A percentile compares a stretch with the other conserved stretches of the same genome.
Evolutionary conservation across 2,888 invertebrate species (phyloP).

Genomic region (Camponotus fellah): DNA sequence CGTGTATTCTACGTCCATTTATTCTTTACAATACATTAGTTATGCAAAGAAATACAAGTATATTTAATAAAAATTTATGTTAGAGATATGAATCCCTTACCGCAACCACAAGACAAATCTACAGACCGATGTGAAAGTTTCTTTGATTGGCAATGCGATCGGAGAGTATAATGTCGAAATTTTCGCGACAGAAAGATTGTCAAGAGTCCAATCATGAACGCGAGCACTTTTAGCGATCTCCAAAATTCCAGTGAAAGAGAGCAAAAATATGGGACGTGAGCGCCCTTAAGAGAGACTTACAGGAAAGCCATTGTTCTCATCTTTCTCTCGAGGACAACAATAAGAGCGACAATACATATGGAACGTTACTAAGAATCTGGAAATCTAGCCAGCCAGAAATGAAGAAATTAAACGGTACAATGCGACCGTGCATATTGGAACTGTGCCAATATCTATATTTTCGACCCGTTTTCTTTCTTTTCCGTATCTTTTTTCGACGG

Average conservation of each 20-base stretch:
- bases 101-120: background rate
- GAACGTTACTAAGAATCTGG: slow-evolving; percentile 3
- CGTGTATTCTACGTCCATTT: background rate
- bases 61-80: slow-evolving; percentile 1
- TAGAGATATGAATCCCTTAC: background rate
- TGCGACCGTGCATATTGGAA: background rate
- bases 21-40: background rate
- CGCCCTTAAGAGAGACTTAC: background rate
- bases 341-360: background rate
- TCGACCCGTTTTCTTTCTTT: background rate
- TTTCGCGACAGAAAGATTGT: background rate
- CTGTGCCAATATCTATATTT: background rate
- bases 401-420: slow-evolving; percentile 15
- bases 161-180: background rate
- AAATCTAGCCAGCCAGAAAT: background rate
- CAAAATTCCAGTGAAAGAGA: background rate
- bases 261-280: slow-evolving; percentile 1
- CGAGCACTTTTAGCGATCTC: background rate
- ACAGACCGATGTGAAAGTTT: background rate
- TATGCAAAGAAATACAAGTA: background rate
- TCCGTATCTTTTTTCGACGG: background rate
- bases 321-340: slow-evolving; percentile 14
- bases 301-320: background rate
- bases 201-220: background rate
- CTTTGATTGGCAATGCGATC: background rate